Conservation (phyloP, 1,140 invertebrate species). For the Neodiprion pinetum region DNA sequence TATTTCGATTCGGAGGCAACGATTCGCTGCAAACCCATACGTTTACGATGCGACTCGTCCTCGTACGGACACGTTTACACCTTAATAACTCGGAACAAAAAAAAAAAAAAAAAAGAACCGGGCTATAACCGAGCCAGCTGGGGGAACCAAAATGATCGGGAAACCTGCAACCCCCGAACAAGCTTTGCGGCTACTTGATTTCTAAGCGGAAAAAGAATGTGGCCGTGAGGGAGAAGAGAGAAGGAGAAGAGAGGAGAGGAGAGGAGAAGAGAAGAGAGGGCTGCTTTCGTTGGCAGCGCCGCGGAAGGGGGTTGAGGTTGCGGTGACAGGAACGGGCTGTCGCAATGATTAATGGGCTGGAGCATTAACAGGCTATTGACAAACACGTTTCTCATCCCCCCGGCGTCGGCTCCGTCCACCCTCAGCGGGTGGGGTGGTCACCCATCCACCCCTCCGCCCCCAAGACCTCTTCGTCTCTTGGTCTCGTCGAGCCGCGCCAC, state of each 20-base stretch:
- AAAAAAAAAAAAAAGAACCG: too few species aligned
- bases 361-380: constrained; percentile 62
- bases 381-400: constrained; percentile 54
- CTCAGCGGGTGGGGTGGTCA: not conserved
- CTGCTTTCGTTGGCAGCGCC: constrained; percentile 29
- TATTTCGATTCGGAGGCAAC: too few species aligned
- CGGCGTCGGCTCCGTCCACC: not conserved
- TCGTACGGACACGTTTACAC: too few species aligned
- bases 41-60: too few species aligned
- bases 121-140: not conserved
- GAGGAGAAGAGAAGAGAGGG: constrained; percentile 31
- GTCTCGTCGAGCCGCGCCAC: constrained; percentile 20
- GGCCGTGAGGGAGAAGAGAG: constrained; percentile 19
- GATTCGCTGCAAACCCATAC: too few species aligned
- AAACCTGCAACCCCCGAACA: constrained; percentile 14
- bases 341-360: constrained; percentile 63
- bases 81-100: too few species aligned
- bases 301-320: constrained; percentile 27
- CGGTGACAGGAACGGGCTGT: constrained; percentile 52
- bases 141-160: not conserved
- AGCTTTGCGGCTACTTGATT: not conserved
- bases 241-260: constrained; percentile 1
- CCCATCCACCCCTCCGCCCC: not conserved
- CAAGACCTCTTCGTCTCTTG: constrained; percentile 1
- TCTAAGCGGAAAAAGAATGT: constrained; percentile 7